phyloP scores from a whole-genome alignment of 2,797 vertebrate genomes.

The Prionace glauca region DNA sequence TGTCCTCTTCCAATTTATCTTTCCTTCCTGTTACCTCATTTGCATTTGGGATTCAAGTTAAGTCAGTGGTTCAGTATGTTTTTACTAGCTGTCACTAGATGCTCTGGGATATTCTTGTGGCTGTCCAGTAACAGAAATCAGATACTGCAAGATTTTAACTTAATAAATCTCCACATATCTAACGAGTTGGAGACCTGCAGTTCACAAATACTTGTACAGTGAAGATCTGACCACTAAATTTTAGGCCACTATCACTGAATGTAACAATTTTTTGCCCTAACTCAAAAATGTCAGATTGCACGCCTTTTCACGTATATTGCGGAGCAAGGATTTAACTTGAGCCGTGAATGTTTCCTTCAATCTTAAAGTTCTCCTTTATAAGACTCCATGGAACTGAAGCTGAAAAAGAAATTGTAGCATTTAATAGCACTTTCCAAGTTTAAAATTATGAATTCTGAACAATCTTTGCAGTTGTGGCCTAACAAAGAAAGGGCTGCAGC shows the following conservation, averaged over 20 bases:
- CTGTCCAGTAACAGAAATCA: not conserved
- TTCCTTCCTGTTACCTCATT: not conserved
- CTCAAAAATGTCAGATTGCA: not conserved
- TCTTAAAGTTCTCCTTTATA: not conserved
- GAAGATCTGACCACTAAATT: not conserved
- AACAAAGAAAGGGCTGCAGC: not conserved
- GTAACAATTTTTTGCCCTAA: not conserved
- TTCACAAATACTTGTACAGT: not conserved
- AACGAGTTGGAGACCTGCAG: not conserved
- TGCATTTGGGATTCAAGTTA: not conserved
- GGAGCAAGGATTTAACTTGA: not conserved
- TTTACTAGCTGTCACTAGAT: not conserved
- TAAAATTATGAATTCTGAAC: conserved; percentile 11
- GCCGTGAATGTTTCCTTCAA: not conserved
- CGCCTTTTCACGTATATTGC: not conserved
- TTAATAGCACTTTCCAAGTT: not conserved
- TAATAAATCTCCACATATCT: not conserved
- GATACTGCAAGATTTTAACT: not conserved
- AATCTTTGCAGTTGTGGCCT: not conserved
- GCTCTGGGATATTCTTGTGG: not conserved
- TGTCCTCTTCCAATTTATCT: conserved; percentile 3
- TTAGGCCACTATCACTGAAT: not conserved
- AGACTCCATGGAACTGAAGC: not conserved
- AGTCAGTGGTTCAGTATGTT: not conserved
- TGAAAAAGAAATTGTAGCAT: not conserved